These are phyloP conservation scores for Cephalotes varians DNA, from an alignment of 2,888 invertebrate species.

Conservation along the genomic window DNA sequence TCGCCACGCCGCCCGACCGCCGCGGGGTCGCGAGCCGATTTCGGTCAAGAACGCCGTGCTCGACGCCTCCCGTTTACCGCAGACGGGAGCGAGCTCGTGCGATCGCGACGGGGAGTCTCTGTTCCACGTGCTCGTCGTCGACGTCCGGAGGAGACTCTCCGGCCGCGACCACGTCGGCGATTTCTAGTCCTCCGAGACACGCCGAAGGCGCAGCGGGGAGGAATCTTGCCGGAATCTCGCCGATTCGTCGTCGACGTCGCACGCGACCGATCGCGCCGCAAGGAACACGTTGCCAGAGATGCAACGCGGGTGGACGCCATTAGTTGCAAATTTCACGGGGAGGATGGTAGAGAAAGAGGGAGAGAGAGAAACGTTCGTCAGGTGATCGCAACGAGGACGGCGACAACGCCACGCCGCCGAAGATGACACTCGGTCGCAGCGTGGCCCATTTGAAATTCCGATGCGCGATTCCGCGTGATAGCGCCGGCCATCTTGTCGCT, in stretches of 20 bases:
- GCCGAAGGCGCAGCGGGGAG: too few species aligned
- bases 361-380: background rate
- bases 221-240: background rate
- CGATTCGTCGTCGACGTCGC: background rate
- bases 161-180: too few species aligned
- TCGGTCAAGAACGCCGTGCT: too few species aligned
- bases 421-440: background rate
- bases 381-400: background rate
- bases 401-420: background rate
- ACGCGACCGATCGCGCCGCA: background rate
- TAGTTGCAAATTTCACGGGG: constrained; percentile 15
- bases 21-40: background rate
- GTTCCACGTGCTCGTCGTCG: too few species aligned
- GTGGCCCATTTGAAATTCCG: constrained; percentile 35
- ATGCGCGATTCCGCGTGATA: constrained; percentile 56
- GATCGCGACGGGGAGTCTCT: too few species aligned
- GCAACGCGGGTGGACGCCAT: constrained; percentile 16
- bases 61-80: too few species aligned
- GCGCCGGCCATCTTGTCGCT: constrained; percentile 81
- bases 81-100: too few species aligned
- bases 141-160: too few species aligned
- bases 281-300: background rate
- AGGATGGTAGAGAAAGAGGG: background rate
- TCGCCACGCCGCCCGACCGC: constrained; percentile 62
- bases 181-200: too few species aligned